A percentile compares a stretch with the other conserved stretches of the same genome.
These are phyloP conservation scores for Trachelus troglodyta DNA, from an alignment of 2,888 invertebrate genomes.

Conservation along the genomic window DNA sequence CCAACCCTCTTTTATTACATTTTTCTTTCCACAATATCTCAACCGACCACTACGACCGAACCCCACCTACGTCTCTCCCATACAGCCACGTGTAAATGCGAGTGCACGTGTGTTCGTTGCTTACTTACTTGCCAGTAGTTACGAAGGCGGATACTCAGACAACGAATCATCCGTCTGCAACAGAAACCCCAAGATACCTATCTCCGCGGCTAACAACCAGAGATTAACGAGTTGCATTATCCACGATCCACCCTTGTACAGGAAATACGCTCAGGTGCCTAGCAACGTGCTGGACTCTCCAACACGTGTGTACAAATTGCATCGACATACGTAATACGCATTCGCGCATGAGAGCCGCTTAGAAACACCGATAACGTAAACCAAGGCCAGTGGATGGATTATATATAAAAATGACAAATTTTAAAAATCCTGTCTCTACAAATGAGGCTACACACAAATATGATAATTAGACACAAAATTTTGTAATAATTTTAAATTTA, in stretches of 20 bases:
- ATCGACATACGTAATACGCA: too few species aligned
- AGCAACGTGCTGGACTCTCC: not conserved
- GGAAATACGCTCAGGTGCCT: conserved; percentile 41
- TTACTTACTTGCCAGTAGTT: not conserved
- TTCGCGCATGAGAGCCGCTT: too few species aligned
- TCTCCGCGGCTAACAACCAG: conserved; percentile 58
- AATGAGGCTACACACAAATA: too few species aligned
- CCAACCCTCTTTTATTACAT: conserved; percentile 14
- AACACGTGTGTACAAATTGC: too few species aligned
- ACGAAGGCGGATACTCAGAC: conserved; percentile 37
- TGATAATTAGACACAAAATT: too few species aligned
- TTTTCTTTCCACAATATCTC: conserved; percentile 1
- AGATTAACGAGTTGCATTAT: conserved; percentile 64
- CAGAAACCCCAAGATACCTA: conserved; percentile 59
- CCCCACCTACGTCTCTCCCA: conserved; percentile 16
- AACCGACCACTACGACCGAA: conserved; percentile 9
- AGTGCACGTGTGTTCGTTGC: conserved; percentile 11
- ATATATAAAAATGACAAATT: too few species aligned
- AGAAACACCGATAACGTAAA: too few species aligned
- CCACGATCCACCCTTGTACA: conserved; percentile 49
- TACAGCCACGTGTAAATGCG: conserved; percentile 17
- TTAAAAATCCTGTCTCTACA: too few species aligned
- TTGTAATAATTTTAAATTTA: too few species aligned
- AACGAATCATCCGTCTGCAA: conserved; percentile 60
- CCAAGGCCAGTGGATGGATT: too few species aligned